Evolutionary conservation across 2,888 invertebrate species (phyloP).

Genomic region (Arctia plantaginis): DNA sequence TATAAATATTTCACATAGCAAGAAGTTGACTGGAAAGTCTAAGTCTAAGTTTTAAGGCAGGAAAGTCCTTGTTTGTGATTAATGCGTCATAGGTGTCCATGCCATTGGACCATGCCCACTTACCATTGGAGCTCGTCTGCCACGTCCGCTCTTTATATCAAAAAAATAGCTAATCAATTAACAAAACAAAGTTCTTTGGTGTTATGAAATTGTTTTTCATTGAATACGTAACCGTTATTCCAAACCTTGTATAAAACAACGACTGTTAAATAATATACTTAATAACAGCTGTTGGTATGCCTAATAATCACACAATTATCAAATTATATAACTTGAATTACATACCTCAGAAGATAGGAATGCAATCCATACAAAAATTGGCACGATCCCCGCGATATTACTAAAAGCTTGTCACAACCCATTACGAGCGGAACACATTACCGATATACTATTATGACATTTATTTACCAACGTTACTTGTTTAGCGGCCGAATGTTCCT

Average conservation of each 20-base stretch:
- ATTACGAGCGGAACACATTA: conserved; percentile 30
- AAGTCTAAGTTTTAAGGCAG: too few species aligned
- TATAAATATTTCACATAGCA: neutral
- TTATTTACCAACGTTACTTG: conserved; percentile 25
- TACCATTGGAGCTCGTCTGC: too few species aligned
- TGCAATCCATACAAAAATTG: neutral
- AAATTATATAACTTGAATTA: neutral
- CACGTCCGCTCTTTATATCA: too few species aligned
- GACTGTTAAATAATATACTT: neutral
- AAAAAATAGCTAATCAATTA: neutral
- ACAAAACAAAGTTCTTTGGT: neutral
- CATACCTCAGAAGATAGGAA: neutral
- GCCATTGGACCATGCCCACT: too few species aligned
- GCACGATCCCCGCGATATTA: neutral
- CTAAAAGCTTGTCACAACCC: conserved; percentile 1
- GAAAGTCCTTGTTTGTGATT: too few species aligned
- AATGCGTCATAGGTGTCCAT: too few species aligned
- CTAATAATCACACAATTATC: neutral
- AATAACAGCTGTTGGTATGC: neutral
- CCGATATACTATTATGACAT: conserved; percentile 23
- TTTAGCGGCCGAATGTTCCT: conserved; percentile 35
- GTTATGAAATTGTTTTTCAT: neutral
- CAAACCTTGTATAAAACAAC: neutral
- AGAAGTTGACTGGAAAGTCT: too few species aligned
- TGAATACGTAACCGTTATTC: neutral